Evolutionary conservation across 2,797 vertebrate genomes (phyloP).

Genomic region (Chloroceryle amazona): DNA sequence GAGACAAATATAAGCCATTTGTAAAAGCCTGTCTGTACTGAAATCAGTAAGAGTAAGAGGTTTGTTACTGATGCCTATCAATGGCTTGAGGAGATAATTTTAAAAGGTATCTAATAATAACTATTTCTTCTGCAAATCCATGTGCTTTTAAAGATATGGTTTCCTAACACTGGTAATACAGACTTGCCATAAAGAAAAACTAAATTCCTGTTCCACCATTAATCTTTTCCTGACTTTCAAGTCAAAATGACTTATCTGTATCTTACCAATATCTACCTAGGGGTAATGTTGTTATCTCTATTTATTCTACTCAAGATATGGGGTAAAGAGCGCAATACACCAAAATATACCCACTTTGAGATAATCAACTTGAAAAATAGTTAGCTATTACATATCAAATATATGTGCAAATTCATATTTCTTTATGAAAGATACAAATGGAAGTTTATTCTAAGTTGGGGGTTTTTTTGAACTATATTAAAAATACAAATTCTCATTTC

Average conservation of each 20-base stretch:
- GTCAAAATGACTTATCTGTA: background rate
- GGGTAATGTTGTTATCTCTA: background rate
- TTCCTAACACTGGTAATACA: slow-evolving; percentile 3
- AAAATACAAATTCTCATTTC: background rate
- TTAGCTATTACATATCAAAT: background rate
- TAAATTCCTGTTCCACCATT: background rate
- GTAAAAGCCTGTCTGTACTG: slow-evolving; percentile 2
- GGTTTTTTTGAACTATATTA: background rate
- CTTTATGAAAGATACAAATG: background rate
- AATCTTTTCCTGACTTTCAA: background rate
- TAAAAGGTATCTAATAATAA: background rate
- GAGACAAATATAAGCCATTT: slow-evolving; percentile 31
- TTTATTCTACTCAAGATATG: background rate
- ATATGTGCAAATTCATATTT: background rate
- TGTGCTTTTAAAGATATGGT: background rate
- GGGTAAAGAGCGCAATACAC: background rate
- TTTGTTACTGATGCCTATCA: slow-evolving; percentile 12
- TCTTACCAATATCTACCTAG: background rate
- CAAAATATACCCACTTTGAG: background rate
- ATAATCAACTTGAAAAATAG: background rate
- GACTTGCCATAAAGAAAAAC: background rate
- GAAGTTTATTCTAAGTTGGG: background rate
- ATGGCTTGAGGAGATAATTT: background rate
- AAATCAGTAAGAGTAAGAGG: slow-evolving; percentile 11
- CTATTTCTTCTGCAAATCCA: background rate